These are phyloP conservation scores for Oreochromis tanganicae DNA, from an alignment of 2,113 vertebrate genomes.

Conservation along the genomic window DNA sequence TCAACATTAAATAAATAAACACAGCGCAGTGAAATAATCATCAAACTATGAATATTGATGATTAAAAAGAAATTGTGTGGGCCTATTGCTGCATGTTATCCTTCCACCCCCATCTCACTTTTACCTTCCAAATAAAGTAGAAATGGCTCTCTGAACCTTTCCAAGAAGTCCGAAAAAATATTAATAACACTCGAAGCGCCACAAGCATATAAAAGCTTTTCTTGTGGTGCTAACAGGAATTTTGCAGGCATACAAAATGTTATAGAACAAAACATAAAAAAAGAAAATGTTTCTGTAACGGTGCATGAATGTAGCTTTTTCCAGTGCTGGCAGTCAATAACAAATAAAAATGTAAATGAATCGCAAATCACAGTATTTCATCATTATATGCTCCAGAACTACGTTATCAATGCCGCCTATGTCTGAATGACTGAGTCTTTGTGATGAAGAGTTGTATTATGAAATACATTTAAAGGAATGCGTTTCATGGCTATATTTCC, in stretches of 20 bases:
- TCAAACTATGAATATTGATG: not conserved
- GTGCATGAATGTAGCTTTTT: not conserved
- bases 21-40: not conserved
- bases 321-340: not conserved
- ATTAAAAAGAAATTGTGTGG: not conserved
- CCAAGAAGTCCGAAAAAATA: not conserved
- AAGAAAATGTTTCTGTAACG: not conserved
- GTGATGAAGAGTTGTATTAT: not conserved
- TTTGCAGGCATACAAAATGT: not conserved
- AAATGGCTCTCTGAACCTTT: not conserved
- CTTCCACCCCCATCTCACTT: not conserved
- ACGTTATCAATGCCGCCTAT: not conserved
- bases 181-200: not conserved
- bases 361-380: not conserved
- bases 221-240: not conserved
- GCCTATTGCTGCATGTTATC: not conserved
- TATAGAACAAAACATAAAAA: not conserved
- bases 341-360: not conserved
- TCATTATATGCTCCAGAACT: not conserved
- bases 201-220: not conserved
- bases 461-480: not conserved
- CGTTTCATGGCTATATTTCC: accelerated
- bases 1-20: not conserved
- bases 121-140: not conserved
- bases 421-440: not conserved